Base-by-base conservation (phyloP, 2,113 vertebrate species). In the Callithrix jacchus region DNA sequence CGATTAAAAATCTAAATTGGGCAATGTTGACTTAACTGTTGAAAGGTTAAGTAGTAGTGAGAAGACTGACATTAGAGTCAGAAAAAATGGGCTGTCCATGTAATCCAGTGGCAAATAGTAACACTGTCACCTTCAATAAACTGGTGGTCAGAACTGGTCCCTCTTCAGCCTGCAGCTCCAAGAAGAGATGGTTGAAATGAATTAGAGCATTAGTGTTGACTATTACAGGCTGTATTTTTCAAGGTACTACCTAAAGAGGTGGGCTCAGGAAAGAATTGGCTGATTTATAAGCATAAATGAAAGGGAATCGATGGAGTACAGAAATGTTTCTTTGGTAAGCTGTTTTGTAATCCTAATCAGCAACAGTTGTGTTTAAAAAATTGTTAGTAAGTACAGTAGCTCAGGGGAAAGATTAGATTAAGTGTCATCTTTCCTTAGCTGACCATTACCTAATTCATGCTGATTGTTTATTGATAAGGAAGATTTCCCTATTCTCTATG, bases 291-390 rank as follows among this genome's bases (percentile, higher is more conserved):
- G 32, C 61, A 96, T 32, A 96, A 64, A 79, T 56, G 32, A 87
- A 89, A 89, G 3, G n/a, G 18, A 66, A 58, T 64, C 61, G 9
- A 86, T 77, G 16, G 30, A 61, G 30, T 87, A 40, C 64, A 85
- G 83, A 91, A 71, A 71, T 88, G 14, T 96, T 80, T 82, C 71
- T 8, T 92, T 87, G 58, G 68, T 90, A 95, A 77, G 21, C 21
- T 85, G 11, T 94, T 93, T 96, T 82, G 88, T 94, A 81, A 87
- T 82, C 21, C 12, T 79, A 89, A 96, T 87, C 20, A 83, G 79
- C 68, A 91, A 93, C 77, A 73, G 5, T 14, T 82, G 11, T 45
- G 13, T 64, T 92, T 73, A 89, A 92, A 47, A 93, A 73, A 81
- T 32, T 87, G 54, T 88, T 87, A 70, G 85, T 20, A 84, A 92